Percentiles rank a stretch among this genome's conserved stretches.
These are phyloP conservation scores for Liolophura sinensis DNA, from an alignment of 1,140 invertebrate species.

Conservation along the genomic window DNA sequence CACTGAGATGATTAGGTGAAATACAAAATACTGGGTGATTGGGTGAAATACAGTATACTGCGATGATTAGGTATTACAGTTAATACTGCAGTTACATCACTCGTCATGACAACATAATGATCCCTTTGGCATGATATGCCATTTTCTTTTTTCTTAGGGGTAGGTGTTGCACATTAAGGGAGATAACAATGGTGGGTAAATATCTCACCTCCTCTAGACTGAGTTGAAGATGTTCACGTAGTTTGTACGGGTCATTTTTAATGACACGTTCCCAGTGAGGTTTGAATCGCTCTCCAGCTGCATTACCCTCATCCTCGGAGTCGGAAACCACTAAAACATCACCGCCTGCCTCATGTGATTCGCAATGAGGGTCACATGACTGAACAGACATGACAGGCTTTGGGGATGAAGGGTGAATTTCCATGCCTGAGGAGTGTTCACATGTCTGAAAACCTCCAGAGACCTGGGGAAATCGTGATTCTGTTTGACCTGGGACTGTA, in stretches of 20 bases:
- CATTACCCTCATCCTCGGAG: constrained; percentile 23
- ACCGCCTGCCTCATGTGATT: constrained; percentile 19
- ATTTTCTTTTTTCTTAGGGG: no score
- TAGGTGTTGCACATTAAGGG: neutral
- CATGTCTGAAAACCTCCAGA: neutral
- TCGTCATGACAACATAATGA: no score
- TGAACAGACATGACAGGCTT: neutral
- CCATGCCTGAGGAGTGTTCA: neutral
- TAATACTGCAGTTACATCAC: no score
- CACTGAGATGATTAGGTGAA: no score
- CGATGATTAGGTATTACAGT: no score
- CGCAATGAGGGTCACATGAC: constrained; percentile 5
- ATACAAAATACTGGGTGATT: no score
- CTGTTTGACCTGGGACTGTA: neutral
- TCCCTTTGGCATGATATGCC: no score
- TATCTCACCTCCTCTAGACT: constrained; percentile 41
- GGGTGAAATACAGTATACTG: no score
- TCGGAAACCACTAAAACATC: constrained; percentile 35
- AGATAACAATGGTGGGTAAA: neutral
- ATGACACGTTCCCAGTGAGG: constrained; percentile 31
- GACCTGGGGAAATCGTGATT: neutral
- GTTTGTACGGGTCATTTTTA: constrained; percentile 36
- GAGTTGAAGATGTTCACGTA: constrained; percentile 38
- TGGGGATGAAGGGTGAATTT: neutral
- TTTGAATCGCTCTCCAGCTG: constrained; percentile 3